These are phyloP conservation scores for Acanthosepion pharaonis DNA, from an alignment of 2,888 invertebrate genomes.

Conservation along the genomic window DNA sequence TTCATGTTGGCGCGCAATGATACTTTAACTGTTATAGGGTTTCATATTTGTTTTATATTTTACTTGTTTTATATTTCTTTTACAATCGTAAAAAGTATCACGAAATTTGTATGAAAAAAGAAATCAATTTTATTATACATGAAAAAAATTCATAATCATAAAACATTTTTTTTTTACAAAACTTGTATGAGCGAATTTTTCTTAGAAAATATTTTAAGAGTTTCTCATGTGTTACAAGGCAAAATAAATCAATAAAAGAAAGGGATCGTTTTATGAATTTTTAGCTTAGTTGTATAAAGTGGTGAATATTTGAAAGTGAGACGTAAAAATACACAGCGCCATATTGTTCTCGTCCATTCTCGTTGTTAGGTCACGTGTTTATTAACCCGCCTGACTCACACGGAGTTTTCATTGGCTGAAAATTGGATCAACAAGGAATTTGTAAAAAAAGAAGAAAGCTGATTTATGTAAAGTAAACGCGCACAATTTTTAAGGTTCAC, in stretches of 20 bases:
- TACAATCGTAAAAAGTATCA: background rate
- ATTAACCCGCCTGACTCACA: background rate
- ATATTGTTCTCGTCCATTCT: background rate
- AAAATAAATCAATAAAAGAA: background rate
- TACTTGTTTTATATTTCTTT: background rate
- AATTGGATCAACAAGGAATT: background rate
- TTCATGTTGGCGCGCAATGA: background rate
- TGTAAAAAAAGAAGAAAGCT: background rate
- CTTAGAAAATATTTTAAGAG: background rate
- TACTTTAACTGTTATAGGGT: background rate
- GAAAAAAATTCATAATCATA: too few species aligned
- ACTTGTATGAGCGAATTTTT: too few species aligned
- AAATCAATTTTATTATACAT: too few species aligned
- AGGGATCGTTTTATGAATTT: background rate
- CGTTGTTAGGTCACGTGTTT: background rate
- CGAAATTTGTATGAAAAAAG: background rate
- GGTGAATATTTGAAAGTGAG: background rate
- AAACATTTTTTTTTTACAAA: too few species aligned
- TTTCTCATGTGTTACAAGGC: background rate
- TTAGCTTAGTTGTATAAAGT: background rate
- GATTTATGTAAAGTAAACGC: background rate
- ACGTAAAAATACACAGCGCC: background rate
- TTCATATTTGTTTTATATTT: background rate
- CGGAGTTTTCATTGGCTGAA: background rate
- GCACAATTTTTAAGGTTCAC: background rate